Base-by-base conservation (phyloP, 2,113 vertebrate species). In the Burhinus oedicnemus region DNA sequence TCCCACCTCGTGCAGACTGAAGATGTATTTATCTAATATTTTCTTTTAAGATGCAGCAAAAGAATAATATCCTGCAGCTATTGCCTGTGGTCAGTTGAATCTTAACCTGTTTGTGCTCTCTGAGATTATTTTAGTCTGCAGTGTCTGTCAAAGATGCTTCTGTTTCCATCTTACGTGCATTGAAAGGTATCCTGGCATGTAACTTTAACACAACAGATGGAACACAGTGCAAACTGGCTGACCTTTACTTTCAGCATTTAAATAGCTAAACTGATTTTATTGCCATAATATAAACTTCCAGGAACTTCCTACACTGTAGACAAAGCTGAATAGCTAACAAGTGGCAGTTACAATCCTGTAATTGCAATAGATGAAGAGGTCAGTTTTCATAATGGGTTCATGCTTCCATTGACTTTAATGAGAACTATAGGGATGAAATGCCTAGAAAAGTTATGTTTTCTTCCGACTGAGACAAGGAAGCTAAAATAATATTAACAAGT, bases 171-270 rank as follows among this genome's bases (percentile, higher is more conserved):
- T 55, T 57, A 2, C 27, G 36, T 60, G 66, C 1, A 0, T 58
- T 83, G 94, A 96, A 69, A 91, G 22, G 87, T 95, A 18, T 95
- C 70, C 66, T 94, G 89, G 93, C 84, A 8, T 22, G 45, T 15
- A 54, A 30, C 68, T 87, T 45, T 45, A 89, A 54, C 94, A 93
- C 84, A 76, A 12, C 97, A 97, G 97, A 97, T 97, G 95, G 97
- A 49, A 49, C 66, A 22, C 11, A 2, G 52, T 70, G 81, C 95
- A 87, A 42, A 84, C 95, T 97, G 95, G 93, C 93, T 97, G 94
- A 95, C 95, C 96, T 96, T 94, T 89, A 1, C 79, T 57, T 88
- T 8, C 88, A 87, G 70, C 66, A 80, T 90, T 95, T 94, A 97
- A 90, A 95, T 95, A 95, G 75, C 89, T 91, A 70, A 89, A 84